Evolutionary conservation across 2,797 vertebrate genomes (phyloP), one percentile per base, ranked within the genome.

Genomic region (Sebastes oblongus): DNA sequence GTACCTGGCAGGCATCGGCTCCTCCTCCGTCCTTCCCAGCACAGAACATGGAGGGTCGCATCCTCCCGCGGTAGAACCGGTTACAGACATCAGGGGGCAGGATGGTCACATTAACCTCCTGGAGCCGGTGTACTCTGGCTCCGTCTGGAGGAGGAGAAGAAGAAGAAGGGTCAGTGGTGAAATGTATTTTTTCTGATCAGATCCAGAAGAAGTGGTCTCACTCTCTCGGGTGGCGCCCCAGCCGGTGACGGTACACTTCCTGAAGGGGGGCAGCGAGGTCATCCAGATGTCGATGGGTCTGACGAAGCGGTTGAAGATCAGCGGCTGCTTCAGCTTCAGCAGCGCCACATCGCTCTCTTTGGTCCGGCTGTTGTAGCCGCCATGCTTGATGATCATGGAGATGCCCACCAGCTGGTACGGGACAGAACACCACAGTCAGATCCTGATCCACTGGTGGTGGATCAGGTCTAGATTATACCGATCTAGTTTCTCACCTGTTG

Each of bases 1-100:
- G 7, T 71, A 97, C 97, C 96, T 97, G 96, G 81, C 97, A 97
- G 72, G 97, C 95, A 0, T 97, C 97, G 2, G 75, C 91, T 42
- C 94, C 94, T 11, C 97, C 97, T 18, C 72, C 71, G 0, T 87
- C 80, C 1, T 81, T 93, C 54, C 97, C 97, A 0, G 96, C 97
- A 25, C 97, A 97, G 65, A 97, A 81, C 97, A 97, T 97, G 77
- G 93, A 93, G 0, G 86, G 67, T 8, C 52, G 60, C 24, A 97
- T 88, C 59, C 84, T 64, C 5, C 88, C 88, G 0, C 24, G 34
- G 80, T 94, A 96, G 81, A 72, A 91, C n/a, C 12, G 24, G 54
- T 84, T 81, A 61, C 95, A 96, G 13, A 10, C 56, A 0, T 85
- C 71, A 0, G 1, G 5, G 25, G 88, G 52, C 55, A 95, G 67